A percentile compares a stretch with the other conserved stretches of the same genome.
Conservation (phyloP, 2,113 vertebrate species). For the Python bivittatus region DNA sequence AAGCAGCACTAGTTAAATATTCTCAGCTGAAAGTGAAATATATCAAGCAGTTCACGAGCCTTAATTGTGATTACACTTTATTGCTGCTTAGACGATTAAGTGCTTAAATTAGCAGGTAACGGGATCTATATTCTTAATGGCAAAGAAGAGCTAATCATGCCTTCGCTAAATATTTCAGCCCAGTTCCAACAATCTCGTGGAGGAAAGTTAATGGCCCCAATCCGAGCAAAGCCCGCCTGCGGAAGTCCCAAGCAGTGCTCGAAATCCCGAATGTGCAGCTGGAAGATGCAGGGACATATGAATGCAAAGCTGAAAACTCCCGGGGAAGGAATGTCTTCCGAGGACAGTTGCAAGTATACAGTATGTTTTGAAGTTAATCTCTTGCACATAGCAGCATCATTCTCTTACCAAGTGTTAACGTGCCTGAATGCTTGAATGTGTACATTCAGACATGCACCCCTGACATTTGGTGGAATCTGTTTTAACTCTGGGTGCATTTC, state of each 20-base stretch:
- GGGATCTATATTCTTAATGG: slow-evolving; percentile 56
- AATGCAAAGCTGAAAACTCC: slow-evolving; percentile 94
- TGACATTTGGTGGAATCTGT: background rate
- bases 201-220: slow-evolving; percentile 94
- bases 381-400: background rate
- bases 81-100: slow-evolving; percentile 69
- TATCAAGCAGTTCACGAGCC: slow-evolving; percentile 51
- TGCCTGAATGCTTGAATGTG: background rate
- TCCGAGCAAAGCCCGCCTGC: slow-evolving; percentile 90
- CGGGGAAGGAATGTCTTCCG: slow-evolving; percentile 91
- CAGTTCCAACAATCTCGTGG: slow-evolving; percentile 97
- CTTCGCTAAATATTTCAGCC: slow-evolving; percentile 76
- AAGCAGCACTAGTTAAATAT: slow-evolving; percentile 41
- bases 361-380: slow-evolving; percentile 77
- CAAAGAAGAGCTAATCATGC: slow-evolving; percentile 55
- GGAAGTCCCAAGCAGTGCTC: slow-evolving; percentile 94
- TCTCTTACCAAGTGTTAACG: background rate
- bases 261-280: slow-evolving; percentile 95
- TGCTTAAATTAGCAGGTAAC: slow-evolving; percentile 71
- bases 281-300: slow-evolving; percentile 90
- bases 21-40: slow-evolving; percentile 53
- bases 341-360: slow-evolving; percentile 94
- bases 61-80: slow-evolving; percentile 72
- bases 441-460: background rate
- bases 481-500: background rate